Evolutionary conservation across 2,113 vertebrate species (phyloP).

Genomic region (Alethe diademata): DNA sequence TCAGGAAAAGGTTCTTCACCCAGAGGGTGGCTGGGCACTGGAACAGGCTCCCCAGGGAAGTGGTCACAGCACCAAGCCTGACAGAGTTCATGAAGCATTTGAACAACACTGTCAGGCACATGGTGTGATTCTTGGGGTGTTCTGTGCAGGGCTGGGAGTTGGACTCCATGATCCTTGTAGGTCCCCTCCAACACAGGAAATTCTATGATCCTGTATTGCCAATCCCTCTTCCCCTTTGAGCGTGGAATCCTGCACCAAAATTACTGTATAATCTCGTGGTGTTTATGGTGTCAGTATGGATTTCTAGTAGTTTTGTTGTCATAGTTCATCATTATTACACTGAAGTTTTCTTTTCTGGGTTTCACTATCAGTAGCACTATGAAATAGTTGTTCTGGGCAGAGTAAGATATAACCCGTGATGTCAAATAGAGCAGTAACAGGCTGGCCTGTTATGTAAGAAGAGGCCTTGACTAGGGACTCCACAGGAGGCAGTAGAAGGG

Average conservation of each 20-base stretch:
- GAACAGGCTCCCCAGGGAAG: neutral
- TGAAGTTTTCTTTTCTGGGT: neutral
- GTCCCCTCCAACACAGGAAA: neutral
- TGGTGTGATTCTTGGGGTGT: neutral
- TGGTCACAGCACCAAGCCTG: neutral
- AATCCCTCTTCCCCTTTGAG: neutral
- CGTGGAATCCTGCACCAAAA: neutral
- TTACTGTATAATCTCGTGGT: constrained; percentile 18
- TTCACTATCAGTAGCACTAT: neutral
- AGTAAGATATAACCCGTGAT: neutral
- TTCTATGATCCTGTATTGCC: neutral
- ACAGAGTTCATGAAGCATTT: neutral
- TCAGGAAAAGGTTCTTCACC: neutral
- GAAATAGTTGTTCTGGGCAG: neutral
- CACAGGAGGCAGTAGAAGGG: neutral
- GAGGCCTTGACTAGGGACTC: neutral
- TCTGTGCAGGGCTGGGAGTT: neutral
- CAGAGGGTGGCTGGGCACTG: neutral
- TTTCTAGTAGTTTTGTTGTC: neutral
- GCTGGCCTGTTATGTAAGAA: neutral
- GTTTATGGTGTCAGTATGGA: constrained; percentile 41
- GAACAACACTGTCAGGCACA: neutral
- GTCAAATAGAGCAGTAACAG: neutral
- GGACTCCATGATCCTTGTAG: neutral
- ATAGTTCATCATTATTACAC: neutral